phyloP scores from a whole-genome alignment of 2,797 vertebrate genomes.

The Pangasius larnaudii region DNA sequence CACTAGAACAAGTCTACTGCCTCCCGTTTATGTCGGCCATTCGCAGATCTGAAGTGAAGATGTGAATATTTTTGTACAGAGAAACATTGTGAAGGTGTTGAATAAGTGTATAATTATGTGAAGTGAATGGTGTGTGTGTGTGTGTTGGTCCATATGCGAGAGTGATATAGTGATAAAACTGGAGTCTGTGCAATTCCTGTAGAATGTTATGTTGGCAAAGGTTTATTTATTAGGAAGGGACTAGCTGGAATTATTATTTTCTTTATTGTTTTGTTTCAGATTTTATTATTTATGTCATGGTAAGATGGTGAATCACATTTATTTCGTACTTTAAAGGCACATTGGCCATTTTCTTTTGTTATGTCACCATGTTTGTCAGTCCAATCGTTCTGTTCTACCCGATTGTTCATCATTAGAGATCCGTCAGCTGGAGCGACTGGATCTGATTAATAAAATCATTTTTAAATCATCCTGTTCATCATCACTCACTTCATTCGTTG shows the following conservation, averaged over 20 bases:
- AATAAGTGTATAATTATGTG: conserved; percentile 55
- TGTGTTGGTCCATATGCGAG: conserved; percentile 49
- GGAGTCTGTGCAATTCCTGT: conserved; percentile 78
- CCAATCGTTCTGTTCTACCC: conserved; percentile 64
- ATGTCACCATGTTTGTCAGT: conserved; percentile 69
- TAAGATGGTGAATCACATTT: conserved; percentile 70
- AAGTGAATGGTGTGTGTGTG: conserved; percentile 62
- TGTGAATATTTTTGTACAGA: conserved; percentile 61
- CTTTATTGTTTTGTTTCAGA: conserved; percentile 69
- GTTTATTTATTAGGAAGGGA: conserved; percentile 81
- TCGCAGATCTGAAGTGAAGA: conserved; percentile 61
- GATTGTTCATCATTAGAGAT: conserved; percentile 60
- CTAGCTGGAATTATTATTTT: conserved; percentile 61
- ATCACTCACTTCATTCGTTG: conserved; percentile 4
- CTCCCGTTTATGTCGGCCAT: conserved; percentile 58
- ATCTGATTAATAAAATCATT: conserved; percentile 77
- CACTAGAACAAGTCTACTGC: conserved; percentile 67
- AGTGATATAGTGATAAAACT: conserved; percentile 65
- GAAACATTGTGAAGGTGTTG: conserved; percentile 51
- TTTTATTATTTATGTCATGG: conserved; percentile 68
- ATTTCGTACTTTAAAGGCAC: conserved; percentile 66
- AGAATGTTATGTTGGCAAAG: conserved; percentile 61
- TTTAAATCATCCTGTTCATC: conserved; percentile 70
- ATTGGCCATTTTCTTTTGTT: conserved; percentile 64
- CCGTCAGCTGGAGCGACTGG: conserved; percentile 65